Percentiles rank a stretch among this genome's conserved stretches.
Conservation (phyloP, 2,113 vertebrate species). For the Mustelus asterias region DNA sequence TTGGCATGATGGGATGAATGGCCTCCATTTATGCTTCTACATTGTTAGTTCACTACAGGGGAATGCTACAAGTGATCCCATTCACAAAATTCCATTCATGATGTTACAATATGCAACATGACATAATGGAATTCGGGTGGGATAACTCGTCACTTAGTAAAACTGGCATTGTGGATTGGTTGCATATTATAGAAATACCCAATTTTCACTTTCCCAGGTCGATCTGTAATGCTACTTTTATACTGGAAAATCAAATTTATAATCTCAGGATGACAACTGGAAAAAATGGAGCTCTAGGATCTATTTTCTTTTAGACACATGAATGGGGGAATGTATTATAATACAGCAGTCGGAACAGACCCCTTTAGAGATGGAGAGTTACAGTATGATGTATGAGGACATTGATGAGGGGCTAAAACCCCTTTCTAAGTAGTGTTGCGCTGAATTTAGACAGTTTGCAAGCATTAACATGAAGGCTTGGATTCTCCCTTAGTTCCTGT, state of each 20-base stretch:
- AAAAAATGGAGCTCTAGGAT: neutral
- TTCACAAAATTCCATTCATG: neutral
- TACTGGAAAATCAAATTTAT: neutral
- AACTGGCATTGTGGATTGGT: neutral
- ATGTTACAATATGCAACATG: neutral
- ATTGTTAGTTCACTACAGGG: neutral
- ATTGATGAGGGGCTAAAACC: neutral
- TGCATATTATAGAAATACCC: too few relatives aligned
- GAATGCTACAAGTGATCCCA: neutral
- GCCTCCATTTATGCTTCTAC: too few relatives aligned
- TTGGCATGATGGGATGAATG: too few relatives aligned
- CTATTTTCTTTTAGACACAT: neutral
- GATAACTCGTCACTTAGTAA: neutral
- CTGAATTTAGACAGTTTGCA: neutral
- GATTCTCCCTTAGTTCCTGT: neutral
- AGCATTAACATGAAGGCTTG: neutral
- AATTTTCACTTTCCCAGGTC: neutral
- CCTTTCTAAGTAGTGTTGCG: neutral
- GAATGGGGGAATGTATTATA: neutral
- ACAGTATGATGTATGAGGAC: neutral
- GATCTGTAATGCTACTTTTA: neutral
- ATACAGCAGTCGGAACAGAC: neutral
- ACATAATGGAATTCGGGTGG: neutral
- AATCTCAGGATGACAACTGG: neutral
- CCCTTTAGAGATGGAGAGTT: neutral